Percentiles rank a stretch among this genome's conserved stretches.
phyloP scores from a whole-genome alignment of 2,113 vertebrate species.

The Pelodiscus sinensis region DNA sequence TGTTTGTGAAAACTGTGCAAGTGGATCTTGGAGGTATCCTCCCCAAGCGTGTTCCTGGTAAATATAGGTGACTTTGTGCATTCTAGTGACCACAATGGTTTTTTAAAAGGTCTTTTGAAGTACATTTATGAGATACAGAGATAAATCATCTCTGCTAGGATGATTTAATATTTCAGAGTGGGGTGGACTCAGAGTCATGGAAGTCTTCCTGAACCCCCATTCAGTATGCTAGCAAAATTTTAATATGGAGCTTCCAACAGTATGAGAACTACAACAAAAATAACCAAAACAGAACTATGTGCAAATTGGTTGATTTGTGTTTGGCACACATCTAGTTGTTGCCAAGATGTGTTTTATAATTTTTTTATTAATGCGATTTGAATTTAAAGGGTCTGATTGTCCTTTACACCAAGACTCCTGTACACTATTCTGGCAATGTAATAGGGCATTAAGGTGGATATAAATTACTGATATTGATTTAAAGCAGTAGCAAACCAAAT shows the following conservation, averaged over 20 bases:
- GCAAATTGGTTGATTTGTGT: neutral
- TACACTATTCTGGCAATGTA: neutral
- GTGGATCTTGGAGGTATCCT: neutral
- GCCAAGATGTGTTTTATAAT: neutral
- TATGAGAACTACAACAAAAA: neutral
- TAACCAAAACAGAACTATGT: neutral
- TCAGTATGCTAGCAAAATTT: neutral
- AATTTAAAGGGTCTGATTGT: neutral
- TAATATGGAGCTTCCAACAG: neutral
- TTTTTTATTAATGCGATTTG: neutral
- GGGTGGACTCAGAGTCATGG: too few species aligned
- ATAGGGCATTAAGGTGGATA: neutral
- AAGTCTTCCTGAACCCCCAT: neutral
- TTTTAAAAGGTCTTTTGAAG: neutral
- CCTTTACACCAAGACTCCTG: neutral
- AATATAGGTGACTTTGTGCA: neutral
- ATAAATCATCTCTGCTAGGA: too few species aligned
- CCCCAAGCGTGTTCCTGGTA: neutral
- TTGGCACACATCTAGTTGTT: neutral
- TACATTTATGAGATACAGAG: neutral
- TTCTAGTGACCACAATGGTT: neutral
- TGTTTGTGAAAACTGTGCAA: neutral
- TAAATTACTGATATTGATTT: neutral
- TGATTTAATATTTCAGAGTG: too few species aligned
- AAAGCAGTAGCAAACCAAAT: neutral